These are phyloP conservation scores for Mycetomoellerius zeteki DNA, from an alignment of 1,140 invertebrate genomes.

Conservation along the genomic window DNA sequence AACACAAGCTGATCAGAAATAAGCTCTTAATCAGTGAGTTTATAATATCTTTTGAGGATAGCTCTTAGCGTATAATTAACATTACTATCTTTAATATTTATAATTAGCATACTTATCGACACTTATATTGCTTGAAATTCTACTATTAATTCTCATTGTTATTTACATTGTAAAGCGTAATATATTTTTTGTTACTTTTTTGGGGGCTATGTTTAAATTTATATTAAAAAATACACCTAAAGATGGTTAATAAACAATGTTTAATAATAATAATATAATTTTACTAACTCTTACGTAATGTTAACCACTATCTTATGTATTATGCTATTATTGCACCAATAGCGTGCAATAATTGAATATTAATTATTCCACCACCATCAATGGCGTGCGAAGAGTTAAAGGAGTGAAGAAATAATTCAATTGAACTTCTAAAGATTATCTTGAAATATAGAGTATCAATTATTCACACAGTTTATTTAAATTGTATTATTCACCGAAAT, in stretches of 20 bases:
- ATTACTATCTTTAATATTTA: not conserved
- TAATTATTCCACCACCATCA: not conserved
- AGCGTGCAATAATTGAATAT: not conserved
- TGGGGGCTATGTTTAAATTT: not conserved
- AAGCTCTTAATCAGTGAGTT: conserved; percentile 32
- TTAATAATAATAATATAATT: not conserved
- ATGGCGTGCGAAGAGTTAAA: not conserved
- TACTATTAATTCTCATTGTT: not conserved
- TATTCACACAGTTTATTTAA: not conserved
- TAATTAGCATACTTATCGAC: not conserved
- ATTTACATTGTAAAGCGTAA: not conserved
- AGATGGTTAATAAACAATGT: not conserved
- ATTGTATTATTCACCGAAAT: conserved; percentile 7
- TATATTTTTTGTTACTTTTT: not conserved
- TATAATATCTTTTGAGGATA: conserved; percentile 4
- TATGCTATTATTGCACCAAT: not conserved
- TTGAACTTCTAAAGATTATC: not conserved
- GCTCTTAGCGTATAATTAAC: not conserved
- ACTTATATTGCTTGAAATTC: not conserved
- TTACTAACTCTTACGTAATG: not conserved
- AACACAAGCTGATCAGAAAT: conserved; percentile 14
- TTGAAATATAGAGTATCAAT: not conserved
- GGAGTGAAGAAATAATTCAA: not conserved
- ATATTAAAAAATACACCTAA: not conserved
- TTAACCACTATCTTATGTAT: not conserved